Base-by-base conservation (phyloP, 2,888 invertebrate genomes). In the Lissonota sp. region DNA sequence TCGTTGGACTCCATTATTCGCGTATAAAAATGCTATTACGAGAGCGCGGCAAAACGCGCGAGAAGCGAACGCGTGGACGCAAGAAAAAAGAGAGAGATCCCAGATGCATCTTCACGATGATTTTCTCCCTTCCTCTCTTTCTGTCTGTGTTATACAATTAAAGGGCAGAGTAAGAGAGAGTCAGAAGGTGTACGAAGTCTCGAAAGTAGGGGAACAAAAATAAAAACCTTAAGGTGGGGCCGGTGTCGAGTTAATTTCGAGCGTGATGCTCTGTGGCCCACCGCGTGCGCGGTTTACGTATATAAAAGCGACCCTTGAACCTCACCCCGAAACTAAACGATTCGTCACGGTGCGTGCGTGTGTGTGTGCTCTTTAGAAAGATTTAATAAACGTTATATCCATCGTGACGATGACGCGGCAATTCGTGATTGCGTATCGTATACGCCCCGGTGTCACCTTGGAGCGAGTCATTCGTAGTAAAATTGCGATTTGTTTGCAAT, bases 1-100 rank as follows among this genome's bases (percentile, higher is more conserved):
- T 86, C 87, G 89, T 89, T 87, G 84, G 87, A 89, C 88, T 87
- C 87, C 87, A 88, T 90, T 90, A 90, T 89, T 87, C 86, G 84
- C 86, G 87, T 88, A 87, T 88, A 87, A 87, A 88, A 87, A 88
- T 88, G 86, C 86, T 87, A 89, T 89, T 89, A 88, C 79, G 67
- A 80, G 26, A 26, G 84, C 75, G 77, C 72, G 76, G 70, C 71
- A 67, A 69, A 75, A 79, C 67, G 74, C 67, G 49, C 53, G 64
- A 16, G 74, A 37, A 64, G 57, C 57, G 77, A 49, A 64, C 62
- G 69, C 46, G 67, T n/a, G 66, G 39, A 57, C 5, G 62, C 40
- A 71, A 77, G 71, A 62, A 67, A 26, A 60, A 53, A 73, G 67
- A 16, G 10, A 49, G 44, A 55, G 40, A 26, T 1, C 26, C 26